These are phyloP conservation scores for Cryptus armator DNA, from an alignment of 2,888 invertebrate species.

Conservation along the genomic window DNA sequence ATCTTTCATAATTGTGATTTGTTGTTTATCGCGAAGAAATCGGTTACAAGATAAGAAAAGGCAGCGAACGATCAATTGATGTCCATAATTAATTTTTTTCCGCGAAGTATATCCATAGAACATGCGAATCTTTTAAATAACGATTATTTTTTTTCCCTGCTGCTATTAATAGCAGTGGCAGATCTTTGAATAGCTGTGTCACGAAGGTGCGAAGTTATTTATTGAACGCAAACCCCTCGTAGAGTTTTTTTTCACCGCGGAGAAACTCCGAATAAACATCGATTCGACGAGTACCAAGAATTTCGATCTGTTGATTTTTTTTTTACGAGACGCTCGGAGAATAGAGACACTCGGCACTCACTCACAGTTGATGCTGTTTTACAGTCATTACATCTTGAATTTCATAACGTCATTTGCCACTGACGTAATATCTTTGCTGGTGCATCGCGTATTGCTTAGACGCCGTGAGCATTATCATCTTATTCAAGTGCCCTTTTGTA, in stretches of 20 bases:
- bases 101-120: slow-evolving; percentile 2
- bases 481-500: slow-evolving; percentile 65
- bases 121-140: not conserved
- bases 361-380: slow-evolving; percentile 72
- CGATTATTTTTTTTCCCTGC: not conserved
- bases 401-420: slow-evolving; percentile 82
- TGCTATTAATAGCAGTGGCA: slow-evolving; percentile 14
- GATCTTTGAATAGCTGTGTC: not conserved
- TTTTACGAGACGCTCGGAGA: not conserved
- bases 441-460: slow-evolving; percentile 1
- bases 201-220: slow-evolving; percentile 30
- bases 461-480: slow-evolving; percentile 54
- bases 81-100: slow-evolving; percentile 34
- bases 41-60: not conserved
- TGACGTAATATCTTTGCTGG: slow-evolving; percentile 76
- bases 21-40: slow-evolving; percentile 30
- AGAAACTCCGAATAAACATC: not conserved
- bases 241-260: not conserved
- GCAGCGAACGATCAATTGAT: slow-evolving; percentile 64
- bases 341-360: not conserved
- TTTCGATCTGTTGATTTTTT: not conserved
- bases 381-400: slow-evolving; percentile 77
- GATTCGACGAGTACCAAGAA: not conserved
- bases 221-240: not conserved
- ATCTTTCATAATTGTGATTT: slow-evolving; percentile 40